phyloP scores from a whole-genome alignment of 2,888 invertebrate species.

The Spodoptera littoralis region DNA sequence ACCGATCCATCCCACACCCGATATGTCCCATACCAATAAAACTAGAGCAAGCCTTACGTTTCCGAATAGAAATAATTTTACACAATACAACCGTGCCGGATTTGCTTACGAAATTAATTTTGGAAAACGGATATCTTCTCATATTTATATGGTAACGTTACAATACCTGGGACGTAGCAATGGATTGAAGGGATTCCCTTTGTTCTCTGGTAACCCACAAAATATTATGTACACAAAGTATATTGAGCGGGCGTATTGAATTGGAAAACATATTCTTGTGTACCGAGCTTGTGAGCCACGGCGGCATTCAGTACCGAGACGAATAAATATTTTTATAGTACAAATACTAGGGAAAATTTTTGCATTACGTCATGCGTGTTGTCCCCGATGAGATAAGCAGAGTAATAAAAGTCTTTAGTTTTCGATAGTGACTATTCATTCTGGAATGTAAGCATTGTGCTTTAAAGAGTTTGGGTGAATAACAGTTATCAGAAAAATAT shows the following conservation, averaged over 20 bases:
- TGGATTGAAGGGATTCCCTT: conserved; percentile 58
- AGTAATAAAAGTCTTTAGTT: too few relatives aligned
- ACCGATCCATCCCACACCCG: not conserved
- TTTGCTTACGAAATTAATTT: conserved; percentile 52
- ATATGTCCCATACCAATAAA: conserved; percentile 31
- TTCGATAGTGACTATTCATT: too few relatives aligned
- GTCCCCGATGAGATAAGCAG: too few relatives aligned
- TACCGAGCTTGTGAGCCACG: conserved; percentile 25
- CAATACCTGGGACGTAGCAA: conserved; percentile 41
- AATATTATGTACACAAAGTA: conserved; percentile 56
- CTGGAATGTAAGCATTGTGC: too few relatives aligned
- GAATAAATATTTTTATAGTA: conserved; percentile 22
- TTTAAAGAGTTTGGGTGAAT: too few relatives aligned
- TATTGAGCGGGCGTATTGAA: conserved; percentile 59
- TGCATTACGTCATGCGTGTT: too few relatives aligned
- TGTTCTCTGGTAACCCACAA: conserved; percentile 56
- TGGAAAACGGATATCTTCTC: conserved; percentile 46
- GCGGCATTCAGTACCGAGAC: conserved; percentile 5
- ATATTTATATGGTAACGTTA: conserved; percentile 47
- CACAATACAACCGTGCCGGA: conserved; percentile 15
- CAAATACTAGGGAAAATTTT: conserved; percentile 2
- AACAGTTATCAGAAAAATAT: too few relatives aligned
- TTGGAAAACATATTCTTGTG: conserved; percentile 66
- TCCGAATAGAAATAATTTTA: conserved; percentile 36
- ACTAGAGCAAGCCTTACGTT: conserved; percentile 9